Evolutionary conservation across 2,113 vertebrate genomes (phyloP).

Genomic region (Atlantisia rogersi): DNA sequence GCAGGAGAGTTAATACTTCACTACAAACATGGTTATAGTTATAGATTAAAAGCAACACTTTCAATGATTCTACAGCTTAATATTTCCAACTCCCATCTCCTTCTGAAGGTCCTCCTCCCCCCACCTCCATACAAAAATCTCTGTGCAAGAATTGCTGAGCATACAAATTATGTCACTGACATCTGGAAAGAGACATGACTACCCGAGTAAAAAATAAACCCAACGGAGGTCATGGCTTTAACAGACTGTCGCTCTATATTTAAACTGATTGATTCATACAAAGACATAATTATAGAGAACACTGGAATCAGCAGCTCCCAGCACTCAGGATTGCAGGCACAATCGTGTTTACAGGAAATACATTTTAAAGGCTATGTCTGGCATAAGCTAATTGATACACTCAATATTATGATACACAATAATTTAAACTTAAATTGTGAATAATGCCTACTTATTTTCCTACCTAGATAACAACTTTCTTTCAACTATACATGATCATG

Average conservation of each 20-base stretch:
- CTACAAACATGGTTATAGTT: conserved; percentile 55
- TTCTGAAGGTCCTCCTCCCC: not conserved
- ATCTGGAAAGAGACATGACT: conserved; percentile 72
- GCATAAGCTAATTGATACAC: conserved; percentile 21
- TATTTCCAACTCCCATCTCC: conserved; percentile 27
- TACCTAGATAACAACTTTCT: conserved; percentile 25
- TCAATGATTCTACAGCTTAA: not conserved
- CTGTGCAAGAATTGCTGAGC: conserved; percentile 29
- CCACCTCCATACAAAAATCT: not conserved
- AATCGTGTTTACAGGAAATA: conserved; percentile 32
- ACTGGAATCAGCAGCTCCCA: conserved; percentile 34
- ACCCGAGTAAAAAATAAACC: conserved; percentile 66
- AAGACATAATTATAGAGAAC: conserved; percentile 64
- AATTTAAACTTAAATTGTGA: conserved; percentile 32
- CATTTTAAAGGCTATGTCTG: not conserved
- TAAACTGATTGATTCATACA: conserved; percentile 68
- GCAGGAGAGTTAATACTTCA: conserved; percentile 51
- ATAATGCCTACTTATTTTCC: not conserved
- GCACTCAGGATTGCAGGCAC: not conserved
- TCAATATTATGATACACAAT: not conserved
- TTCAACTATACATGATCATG: conserved; percentile 13
- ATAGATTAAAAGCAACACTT: conserved; percentile 55
- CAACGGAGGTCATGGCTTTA: conserved; percentile 59
- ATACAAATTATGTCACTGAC: conserved; percentile 68
- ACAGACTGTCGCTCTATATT: conserved; percentile 68